Percentiles rank a stretch among this genome's conserved stretches.
phyloP scores from a whole-genome alignment of 2,113 vertebrate species.

The Calidris pugnax region DNA sequence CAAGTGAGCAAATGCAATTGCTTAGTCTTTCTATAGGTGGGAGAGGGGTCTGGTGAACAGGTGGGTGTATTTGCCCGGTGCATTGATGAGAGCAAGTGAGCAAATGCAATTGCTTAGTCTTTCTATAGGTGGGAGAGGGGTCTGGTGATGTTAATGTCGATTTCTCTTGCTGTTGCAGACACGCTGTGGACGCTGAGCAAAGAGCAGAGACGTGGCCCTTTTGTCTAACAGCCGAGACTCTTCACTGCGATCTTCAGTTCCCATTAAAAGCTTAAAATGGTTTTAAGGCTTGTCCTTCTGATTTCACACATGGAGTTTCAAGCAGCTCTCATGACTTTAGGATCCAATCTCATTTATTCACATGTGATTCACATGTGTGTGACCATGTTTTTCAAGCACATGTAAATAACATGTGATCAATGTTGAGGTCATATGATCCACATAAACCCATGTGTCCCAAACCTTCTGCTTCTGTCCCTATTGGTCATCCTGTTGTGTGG shows the following conservation, averaged over 20 bases:
- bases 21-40: neutral
- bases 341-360: constrained; percentile 12
- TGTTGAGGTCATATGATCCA: neutral
- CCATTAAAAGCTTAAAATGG: neutral
- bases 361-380: constrained; percentile 7
- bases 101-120: neutral
- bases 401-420: neutral
- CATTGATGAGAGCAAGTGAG: neutral
- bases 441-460: constrained; percentile 26
- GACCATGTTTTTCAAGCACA: neutral
- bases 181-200: accelerated
- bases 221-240: neutral
- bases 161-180: neutral
- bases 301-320: constrained; percentile 24
- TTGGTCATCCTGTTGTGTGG: neutral
- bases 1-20: neutral
- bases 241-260: neutral
- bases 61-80: neutral
- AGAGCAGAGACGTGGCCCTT: neutral
- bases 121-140: neutral
- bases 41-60: neutral
- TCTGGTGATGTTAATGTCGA: neutral
- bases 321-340: constrained; percentile 21
- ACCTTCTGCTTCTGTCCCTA: constrained; percentile 28
- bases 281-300: neutral